Evolutionary conservation across 2,888 invertebrate species (phyloP), one percentile per base, ranked within the genome.

Genomic region (Xestia xanthographa): DNA sequence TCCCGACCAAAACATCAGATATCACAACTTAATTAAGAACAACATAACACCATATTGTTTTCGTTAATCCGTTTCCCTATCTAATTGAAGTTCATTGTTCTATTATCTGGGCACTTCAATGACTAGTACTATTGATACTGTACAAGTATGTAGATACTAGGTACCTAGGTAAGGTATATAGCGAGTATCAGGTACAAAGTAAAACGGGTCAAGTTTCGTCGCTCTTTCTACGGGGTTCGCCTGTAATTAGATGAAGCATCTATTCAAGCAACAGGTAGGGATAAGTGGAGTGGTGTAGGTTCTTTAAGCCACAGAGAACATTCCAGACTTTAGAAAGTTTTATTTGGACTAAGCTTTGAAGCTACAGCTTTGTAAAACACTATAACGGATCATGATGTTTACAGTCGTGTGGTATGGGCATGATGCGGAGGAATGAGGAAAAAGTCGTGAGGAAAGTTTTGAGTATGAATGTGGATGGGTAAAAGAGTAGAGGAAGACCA

Each of bases 81-180:
- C 83, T 86, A 81, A 85, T 85, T 80, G 80, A 75, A 70, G 83
- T 85, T 79, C 81, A 80, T 75, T 85, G 79, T 86, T 77, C 81
- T 72, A 70, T 82, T 85, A 86, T 86, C 79, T n/a, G 56, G 72
- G 38, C 69, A 77, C 78, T 83, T 63, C 71, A 77, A 79, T 75
- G 38, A 77, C 76, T 66, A 65, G 69, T 71, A 74, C 41, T 56
- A 63, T 22, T 66, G 60, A 76, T 67, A 62, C 43, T 62, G 43
- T 38, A 73, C 62, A 66, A 58, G 65, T 66, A 84, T 70, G 22
- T 72, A 48, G 50, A 50, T 80, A 70, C 34, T 72, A 48, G 50
- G 43, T 80, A 70, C n/a, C 20, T 74, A 66, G 56, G 4, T 34
- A 34, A 66, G 56, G 34, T 34, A 60, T 72, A 50, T 48, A 69